Base-by-base conservation (phyloP, 1,140 invertebrate genomes). In the Bemisia tabaci region DNA sequence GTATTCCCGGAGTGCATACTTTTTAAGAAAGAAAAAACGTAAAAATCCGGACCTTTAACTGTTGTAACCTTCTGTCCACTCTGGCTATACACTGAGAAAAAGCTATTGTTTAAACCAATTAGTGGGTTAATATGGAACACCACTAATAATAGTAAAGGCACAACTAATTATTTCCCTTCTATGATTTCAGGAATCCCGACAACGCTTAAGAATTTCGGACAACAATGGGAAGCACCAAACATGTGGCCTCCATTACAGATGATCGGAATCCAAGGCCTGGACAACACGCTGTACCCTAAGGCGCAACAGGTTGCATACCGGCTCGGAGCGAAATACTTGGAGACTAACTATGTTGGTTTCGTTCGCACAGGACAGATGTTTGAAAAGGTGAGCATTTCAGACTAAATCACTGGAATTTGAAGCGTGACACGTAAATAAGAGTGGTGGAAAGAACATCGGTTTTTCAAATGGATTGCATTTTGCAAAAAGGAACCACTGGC, bases 211-310 rank as follows among this genome's bases (percentile, higher is more conserved):
- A 74, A 82, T 1, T 86, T 84, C 17, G 84, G 86, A 1, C 86
- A 94, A 75, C 91, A 94, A 77, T 95, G 92, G 92, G 92, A 95
- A 73, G 89, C 83, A 70, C 91, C 91, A 0, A 93, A 93, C 73
- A 88, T 87, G 0, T 95, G 91, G 91, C 83, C 90, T 59, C 91
- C 90, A 12, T 78, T 90, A 12, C 90, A 94, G 70, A 82, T 86
- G 26, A 75, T 86, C 64, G 71, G 86, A 1, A 73, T 80, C 12
- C 79, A 84, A 61, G 83, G 84, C 39, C 76, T 88, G 26, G 73
- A 78, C 12, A 75, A 78, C 62, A 80, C 80, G 5, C 74, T 74
- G 12, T 72, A 77, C 26, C 69, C 72, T 33, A 74, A 78, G 62
- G 82, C 81, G 12, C 72, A 80, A 33, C 71, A 75, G 17, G 66